Percentiles rank a stretch among this genome's conserved stretches.
Conservation (phyloP, 92 coral and sea anemone species). For the Zoanthus gigantus region DNA sequence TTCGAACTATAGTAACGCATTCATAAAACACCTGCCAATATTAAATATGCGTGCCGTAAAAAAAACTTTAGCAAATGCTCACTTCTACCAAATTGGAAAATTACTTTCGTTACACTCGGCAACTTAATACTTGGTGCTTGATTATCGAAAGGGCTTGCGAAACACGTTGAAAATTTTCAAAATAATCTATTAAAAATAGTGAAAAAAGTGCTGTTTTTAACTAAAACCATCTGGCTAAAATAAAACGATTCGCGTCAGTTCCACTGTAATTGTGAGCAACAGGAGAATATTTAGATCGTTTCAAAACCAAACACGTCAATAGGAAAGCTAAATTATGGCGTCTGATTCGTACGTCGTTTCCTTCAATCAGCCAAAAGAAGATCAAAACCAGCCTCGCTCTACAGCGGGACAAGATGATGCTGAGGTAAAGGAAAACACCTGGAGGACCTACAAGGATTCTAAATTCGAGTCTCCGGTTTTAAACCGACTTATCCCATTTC, state of each 20-base stretch:
- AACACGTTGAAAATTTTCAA: too few relatives aligned
- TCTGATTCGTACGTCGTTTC: slow-evolving; percentile 40
- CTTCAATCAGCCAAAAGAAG: slow-evolving; percentile 36
- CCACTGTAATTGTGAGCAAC: neutral
- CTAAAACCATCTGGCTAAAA: too few relatives aligned
- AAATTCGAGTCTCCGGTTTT: slow-evolving; percentile 78
- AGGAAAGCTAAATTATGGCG: neutral
- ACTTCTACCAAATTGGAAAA: too few relatives aligned
- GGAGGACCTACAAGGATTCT: slow-evolving; percentile 71
- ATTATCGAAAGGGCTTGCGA: too few relatives aligned
- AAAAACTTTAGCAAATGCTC: too few relatives aligned
- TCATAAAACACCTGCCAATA: too few relatives aligned
- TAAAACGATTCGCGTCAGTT: neutral
- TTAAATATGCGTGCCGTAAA: too few relatives aligned
- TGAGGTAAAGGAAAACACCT: slow-evolving; percentile 25
- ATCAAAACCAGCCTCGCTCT: slow-evolving; percentile 19
- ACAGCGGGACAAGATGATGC: slow-evolving; percentile 36
- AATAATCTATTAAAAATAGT: too few relatives aligned
- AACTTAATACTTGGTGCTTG: too few relatives aligned
- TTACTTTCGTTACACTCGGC: too few relatives aligned
- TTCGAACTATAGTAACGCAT: too few relatives aligned
- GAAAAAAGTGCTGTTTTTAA: too few relatives aligned
- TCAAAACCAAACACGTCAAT: neutral
- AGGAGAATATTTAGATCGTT: neutral
- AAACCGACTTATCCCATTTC: slow-evolving; percentile 67